Conservation (phyloP, 2,113 vertebrate species). For the Orthonyx spaldingii region DNA sequence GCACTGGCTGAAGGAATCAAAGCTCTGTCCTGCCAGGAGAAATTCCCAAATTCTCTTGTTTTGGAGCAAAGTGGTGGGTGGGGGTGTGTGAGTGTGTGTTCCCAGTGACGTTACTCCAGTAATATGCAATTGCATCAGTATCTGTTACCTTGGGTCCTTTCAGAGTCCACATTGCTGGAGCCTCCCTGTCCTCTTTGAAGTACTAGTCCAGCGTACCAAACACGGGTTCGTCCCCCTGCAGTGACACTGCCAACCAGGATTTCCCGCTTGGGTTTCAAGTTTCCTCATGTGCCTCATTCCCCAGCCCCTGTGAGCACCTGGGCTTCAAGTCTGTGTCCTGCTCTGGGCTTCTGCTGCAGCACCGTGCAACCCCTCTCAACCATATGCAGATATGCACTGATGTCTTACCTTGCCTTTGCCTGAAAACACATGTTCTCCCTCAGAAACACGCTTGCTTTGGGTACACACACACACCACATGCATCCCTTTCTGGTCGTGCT, state of each 20-base stretch:
- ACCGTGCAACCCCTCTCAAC: fast-evolving
- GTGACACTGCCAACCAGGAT: not conserved
- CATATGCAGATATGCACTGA: no score
- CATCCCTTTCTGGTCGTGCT: not conserved
- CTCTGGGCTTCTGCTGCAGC: not conserved
- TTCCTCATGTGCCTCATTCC: not conserved
- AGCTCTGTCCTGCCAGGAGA: not conserved
- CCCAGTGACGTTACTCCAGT: not conserved
- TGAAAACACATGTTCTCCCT: not conserved
- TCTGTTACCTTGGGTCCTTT: not conserved
- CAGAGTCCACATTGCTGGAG: not conserved
- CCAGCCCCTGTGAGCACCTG: not conserved
- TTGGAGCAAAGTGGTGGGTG: not conserved
- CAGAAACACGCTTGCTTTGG: not conserved
- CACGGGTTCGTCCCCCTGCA: not conserved
- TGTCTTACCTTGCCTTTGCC: not conserved
- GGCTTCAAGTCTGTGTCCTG: not conserved
- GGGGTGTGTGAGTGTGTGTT: fast-evolving
- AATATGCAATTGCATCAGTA: not conserved
- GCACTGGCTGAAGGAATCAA: not conserved
- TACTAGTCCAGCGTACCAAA: fast-evolving
- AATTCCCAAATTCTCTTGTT: not conserved
- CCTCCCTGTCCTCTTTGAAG: not conserved
- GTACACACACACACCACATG: fast-evolving
- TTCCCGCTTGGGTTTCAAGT: not conserved